Evolutionary conservation across 2,797 vertebrate genomes (phyloP).

Genomic region (Iguana delicatissima): DNA sequence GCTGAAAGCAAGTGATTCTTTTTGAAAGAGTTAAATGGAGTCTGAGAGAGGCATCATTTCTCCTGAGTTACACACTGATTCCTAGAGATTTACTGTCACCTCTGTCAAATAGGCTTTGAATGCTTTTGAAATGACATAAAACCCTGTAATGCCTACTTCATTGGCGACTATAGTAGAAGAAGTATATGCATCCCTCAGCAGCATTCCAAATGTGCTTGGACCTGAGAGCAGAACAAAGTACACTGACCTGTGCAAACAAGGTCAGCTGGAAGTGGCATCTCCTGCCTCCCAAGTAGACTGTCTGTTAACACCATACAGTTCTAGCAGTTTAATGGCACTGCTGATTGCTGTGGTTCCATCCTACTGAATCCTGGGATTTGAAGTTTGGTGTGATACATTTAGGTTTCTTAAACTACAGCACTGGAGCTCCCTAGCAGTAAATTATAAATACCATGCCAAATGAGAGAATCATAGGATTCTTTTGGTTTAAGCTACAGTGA

Average conservation of each 20-base stretch:
- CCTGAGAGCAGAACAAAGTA: background rate
- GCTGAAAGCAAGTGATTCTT: background rate
- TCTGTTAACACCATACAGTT: background rate
- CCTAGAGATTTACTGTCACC: background rate
- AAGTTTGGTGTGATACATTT: background rate
- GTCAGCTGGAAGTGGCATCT: background rate
- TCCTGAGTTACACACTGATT: background rate
- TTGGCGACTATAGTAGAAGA: background rate
- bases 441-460: too few relatives aligned
- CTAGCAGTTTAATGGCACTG: background rate
- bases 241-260: background rate
- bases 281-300: background rate
- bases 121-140: background rate
- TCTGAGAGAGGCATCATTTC: background rate
- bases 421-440: too few relatives aligned
- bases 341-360: background rate
- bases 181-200: background rate
- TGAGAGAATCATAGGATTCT: too few relatives aligned
- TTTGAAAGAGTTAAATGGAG: background rate
- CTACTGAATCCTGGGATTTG: background rate
- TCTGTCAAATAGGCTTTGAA: background rate
- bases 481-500: background rate
- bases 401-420: too few relatives aligned
- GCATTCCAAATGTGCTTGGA: background rate
- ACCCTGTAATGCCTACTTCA: background rate